phyloP scores from a whole-genome alignment of 1,140 invertebrate species.

The Eriocheir sinensis region DNA sequence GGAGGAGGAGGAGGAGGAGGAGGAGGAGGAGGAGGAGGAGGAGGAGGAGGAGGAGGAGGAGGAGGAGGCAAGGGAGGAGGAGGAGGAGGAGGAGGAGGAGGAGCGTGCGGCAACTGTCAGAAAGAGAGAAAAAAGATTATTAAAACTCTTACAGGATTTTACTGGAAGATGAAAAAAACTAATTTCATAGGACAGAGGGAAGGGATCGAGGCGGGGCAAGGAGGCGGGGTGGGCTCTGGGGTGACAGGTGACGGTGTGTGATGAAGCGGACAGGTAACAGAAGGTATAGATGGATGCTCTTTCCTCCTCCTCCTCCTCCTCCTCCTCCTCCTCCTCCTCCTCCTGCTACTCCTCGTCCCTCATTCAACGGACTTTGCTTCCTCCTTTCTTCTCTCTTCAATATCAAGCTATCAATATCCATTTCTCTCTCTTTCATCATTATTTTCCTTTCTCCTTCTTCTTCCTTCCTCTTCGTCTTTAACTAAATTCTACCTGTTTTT shows the following conservation, averaged over 20 bases:
- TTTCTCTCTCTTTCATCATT: slow-evolving; percentile 51
- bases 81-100: background rate
- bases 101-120: background rate
- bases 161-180: background rate
- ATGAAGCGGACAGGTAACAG: no score
- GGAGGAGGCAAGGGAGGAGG: background rate
- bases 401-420: background rate
- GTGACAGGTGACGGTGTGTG: no score
- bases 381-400: background rate
- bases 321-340: no score
- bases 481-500: no score
- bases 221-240: no score
- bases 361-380: no score
- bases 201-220: background rate
- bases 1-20: background rate
- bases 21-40: background rate
- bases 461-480: no score
- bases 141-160: slow-evolving; percentile 7
- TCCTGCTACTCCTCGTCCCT: no score
- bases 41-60: background rate
- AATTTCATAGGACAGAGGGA: background rate
- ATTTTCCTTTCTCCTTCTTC: no score
- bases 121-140: background rate
- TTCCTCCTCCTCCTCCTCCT: no score
- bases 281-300: no score